Evolutionary conservation across 2,113 vertebrate species (phyloP).

Genomic region (Pseudorasbora parva): DNA sequence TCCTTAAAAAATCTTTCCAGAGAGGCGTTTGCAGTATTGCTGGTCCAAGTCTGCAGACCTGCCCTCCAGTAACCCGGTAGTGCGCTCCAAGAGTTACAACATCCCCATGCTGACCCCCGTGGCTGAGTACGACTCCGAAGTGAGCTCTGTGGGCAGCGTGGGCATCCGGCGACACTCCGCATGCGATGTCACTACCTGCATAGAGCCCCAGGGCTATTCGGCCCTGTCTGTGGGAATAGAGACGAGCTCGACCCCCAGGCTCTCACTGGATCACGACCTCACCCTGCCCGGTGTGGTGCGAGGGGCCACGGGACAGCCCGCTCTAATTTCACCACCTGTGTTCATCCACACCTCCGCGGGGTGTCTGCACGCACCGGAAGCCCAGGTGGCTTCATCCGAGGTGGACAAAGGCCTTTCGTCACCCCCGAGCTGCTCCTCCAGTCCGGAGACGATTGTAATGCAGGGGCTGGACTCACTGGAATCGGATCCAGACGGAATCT

Average conservation of each 20-base stretch:
- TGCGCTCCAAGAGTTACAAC: conserved; percentile 96
- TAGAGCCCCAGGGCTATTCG: conserved; percentile 82
- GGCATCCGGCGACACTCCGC: conserved; percentile 91
- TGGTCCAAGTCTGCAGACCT: conserved; percentile 83
- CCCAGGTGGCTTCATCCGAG: conserved; percentile 72
- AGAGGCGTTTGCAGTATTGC: conserved; percentile 85
- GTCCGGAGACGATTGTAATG: conserved; percentile 91
- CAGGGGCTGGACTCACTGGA: conserved; percentile 88
- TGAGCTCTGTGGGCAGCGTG: conserved; percentile 73
- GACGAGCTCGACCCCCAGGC: conserved; percentile 53
- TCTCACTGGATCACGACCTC: conserved; percentile 72
- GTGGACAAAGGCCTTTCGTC: conserved; percentile 77
- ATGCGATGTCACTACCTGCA: conserved; percentile 90
- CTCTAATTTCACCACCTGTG: conserved; percentile 68
- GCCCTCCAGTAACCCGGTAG: conserved; percentile 88
- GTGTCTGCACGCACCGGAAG: conserved; percentile 72
- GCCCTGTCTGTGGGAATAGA: conserved; percentile 58
- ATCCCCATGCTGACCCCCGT: conserved; percentile 93
- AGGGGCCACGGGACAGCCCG: conserved; percentile 42
- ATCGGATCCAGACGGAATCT: conserved; percentile 92
- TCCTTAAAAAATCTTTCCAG: conserved; percentile 69
- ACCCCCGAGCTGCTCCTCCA: conserved; percentile 82
- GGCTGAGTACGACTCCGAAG: conserved; percentile 89
- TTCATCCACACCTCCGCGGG: conserved; percentile 71
- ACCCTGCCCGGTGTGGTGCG: conserved; percentile 43